A percentile compares a stretch with the other conserved stretches of the same genome.
Evolutionary conservation across 2,113 vertebrate species (phyloP).

Genomic region (Lepus americanus): DNA sequence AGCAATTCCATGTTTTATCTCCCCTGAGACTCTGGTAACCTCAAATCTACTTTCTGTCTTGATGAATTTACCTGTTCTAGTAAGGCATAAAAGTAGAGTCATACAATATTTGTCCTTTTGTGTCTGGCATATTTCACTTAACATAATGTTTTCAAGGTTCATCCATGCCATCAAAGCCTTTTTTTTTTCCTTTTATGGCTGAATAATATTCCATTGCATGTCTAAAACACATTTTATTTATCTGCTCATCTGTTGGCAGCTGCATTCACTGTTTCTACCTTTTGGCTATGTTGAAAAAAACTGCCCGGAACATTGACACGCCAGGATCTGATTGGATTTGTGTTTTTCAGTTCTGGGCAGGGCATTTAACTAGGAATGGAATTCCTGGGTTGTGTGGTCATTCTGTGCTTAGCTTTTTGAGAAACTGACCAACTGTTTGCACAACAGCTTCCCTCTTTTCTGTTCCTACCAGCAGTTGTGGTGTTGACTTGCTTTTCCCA

Average conservation of each 20-base stretch:
- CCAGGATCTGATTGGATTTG: background rate
- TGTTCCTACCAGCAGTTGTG: background rate
- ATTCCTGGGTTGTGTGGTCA: background rate
- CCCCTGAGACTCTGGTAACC: background rate
- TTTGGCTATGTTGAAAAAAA: background rate
- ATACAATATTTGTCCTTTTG: background rate
- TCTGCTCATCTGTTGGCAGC: background rate
- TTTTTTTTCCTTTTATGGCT: background rate
- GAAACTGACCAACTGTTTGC: background rate
- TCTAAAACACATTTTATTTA: background rate
- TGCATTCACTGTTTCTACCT: background rate
- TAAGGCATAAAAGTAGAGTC: background rate
- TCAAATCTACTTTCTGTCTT: background rate
- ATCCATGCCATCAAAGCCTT: background rate
- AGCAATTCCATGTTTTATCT: background rate
- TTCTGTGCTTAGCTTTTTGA: background rate
- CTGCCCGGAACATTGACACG: background rate
- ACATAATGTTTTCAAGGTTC: background rate
- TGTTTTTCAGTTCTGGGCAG: background rate
- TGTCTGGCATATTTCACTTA: background rate
- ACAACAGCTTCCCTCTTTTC: background rate
- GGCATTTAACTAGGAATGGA: background rate
- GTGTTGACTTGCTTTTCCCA: slow-evolving; percentile 24
- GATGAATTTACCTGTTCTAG: background rate
- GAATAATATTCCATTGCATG: background rate